Conservation (phyloP, 2,888 invertebrate species). For the Nemotelus pantherinus region DNA sequence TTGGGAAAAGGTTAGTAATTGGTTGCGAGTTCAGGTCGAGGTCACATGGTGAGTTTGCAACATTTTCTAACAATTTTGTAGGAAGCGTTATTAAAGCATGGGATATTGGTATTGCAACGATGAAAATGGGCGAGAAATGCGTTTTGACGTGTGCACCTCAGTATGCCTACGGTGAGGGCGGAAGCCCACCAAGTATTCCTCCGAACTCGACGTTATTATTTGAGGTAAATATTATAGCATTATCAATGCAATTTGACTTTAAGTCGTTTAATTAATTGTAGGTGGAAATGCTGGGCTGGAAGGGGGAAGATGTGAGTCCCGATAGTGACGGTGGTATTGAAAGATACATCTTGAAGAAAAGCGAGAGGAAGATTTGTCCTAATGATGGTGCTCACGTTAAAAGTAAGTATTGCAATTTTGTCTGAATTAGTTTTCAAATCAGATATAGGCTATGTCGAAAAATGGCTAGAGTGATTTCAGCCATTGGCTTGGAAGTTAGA, state of each 20-base stretch:
- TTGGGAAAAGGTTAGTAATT: slow-evolving; percentile 80
- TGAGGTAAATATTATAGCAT: slow-evolving; percentile 70
- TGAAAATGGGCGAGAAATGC: slow-evolving; percentile 90
- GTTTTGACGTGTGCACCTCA: slow-evolving; percentile 85
- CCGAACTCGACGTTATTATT: slow-evolving; percentile 87
- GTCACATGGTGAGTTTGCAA: too few species aligned
- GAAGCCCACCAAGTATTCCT: slow-evolving; percentile 89
- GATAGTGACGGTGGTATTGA: slow-evolving; percentile 85
- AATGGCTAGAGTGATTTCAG: too few species aligned
- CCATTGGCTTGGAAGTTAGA: too few species aligned
- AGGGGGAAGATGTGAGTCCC: slow-evolving; percentile 88
- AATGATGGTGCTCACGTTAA: slow-evolving; percentile 85
- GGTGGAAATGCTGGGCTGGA: slow-evolving; percentile 89
- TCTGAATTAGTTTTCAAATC: neutral
- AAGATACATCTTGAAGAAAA: slow-evolving; percentile 74
- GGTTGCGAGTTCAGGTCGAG: neutral
- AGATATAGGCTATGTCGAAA: too few species aligned
- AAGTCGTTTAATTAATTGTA: slow-evolving; percentile 60
- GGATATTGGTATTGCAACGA: slow-evolving; percentile 92
- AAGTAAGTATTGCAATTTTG: slow-evolving; percentile 67
- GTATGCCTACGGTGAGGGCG: slow-evolving; percentile 88
- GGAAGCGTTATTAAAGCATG: slow-evolving; percentile 90
- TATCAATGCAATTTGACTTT: slow-evolving; percentile 8
- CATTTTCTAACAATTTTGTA: slow-evolving; percentile 58
- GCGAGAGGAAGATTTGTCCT: slow-evolving; percentile 78